Evolutionary conservation across 2,888 invertebrate genomes (phyloP), one percentile per base, ranked within the genome.

Genomic region (Ichneumoninae sp.): DNA sequence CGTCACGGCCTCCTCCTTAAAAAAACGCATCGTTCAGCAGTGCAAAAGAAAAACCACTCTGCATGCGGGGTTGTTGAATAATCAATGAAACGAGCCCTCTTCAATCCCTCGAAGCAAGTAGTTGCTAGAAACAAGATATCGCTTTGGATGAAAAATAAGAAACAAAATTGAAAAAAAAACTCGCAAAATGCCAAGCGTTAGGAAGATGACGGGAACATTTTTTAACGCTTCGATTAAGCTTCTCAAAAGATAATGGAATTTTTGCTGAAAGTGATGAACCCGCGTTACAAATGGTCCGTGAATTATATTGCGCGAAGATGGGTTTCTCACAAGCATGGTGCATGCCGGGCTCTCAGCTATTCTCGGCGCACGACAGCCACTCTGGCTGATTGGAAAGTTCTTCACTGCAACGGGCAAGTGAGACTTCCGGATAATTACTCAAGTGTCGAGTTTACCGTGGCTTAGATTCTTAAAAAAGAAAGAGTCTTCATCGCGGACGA

Each of bases 1-100:
- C 47, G 16, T 62, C 62, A 33, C 47, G 33, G 47, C 6, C 13
- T 19, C n/a, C 74, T 62, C 50, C 74, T 86, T 88, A 87, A 89
- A 88, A 87, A 86, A 87, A 86, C 86, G 72, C 44, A 47, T 81
- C 87, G 84, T 86, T 87, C 87, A 86, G 88, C 86, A 88, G 89
- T 88, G 85, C 86, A 82, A 54, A 33, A 72, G 87, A 81, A 81
- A 80, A 78, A 85, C 77, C 80, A 80, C 83, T 75, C 81, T 74
- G 74, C 50, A 60, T 52, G 65, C 83, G 80, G 83, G 87, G 86
- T 86, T 89, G 89, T 90, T 40, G 10, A 50, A 50, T 50, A 50
- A 50, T 50, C n/a, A n/a, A 50, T 50, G 50, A 50, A 50, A 50
- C 40, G 7, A n/a, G 6, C 33, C 33, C 40, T 10, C 40, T 40